Base-by-base conservation (phyloP, 2,113 vertebrate species). In the Toxotes jaculatrix region DNA sequence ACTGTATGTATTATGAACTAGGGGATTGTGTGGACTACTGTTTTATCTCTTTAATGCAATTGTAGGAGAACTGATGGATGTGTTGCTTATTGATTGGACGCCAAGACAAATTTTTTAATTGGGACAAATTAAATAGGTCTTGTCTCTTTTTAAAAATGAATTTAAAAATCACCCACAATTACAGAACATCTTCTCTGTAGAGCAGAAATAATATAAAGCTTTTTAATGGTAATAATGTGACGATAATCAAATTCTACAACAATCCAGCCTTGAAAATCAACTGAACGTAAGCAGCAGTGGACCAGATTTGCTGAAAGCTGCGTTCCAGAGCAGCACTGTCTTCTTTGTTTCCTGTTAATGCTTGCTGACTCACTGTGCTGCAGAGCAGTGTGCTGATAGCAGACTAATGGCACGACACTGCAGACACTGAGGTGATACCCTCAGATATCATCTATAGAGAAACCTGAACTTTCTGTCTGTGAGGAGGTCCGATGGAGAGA, bases 321-420 rank as follows among this genome's bases (percentile, higher is more conserved):
- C 4, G 7, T 51, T 79, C 74, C 57, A 1, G 10, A 73, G 74
- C 32, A 63, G 34, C 53, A 12, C 72, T 21, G 79, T 31, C n/a
- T 63, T 51, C 45, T 71, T 9, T 69, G 64, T 31, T 83, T 90
- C 83, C 85, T 69, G 56, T 49, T 16, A 19, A 32, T 36, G 72
- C 42, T 61, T 88, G 92, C 91, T 93, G 92, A 90, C 89, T 91
- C 92, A 92, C 76, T 4, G 83, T 81, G 86, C 84, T 88, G 92
- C 87, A 90, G 86, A 70, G 45, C 1, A 21, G 34, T 53, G 71
- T 78, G 81, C 75, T 80, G 82, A 88, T 62, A 74, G 32, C 87
- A 74, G 81, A 31, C 47, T 80, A 84, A 70, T 84, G 82, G 74
- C 53, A 40, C 42, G 8, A 56, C 74, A 34, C 63, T 13, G 79